A percentile compares a stretch with the other conserved stretches of the same genome.
phyloP scores from a whole-genome alignment of 2,113 vertebrate genomes.

The Empidonax traillii region DNA sequence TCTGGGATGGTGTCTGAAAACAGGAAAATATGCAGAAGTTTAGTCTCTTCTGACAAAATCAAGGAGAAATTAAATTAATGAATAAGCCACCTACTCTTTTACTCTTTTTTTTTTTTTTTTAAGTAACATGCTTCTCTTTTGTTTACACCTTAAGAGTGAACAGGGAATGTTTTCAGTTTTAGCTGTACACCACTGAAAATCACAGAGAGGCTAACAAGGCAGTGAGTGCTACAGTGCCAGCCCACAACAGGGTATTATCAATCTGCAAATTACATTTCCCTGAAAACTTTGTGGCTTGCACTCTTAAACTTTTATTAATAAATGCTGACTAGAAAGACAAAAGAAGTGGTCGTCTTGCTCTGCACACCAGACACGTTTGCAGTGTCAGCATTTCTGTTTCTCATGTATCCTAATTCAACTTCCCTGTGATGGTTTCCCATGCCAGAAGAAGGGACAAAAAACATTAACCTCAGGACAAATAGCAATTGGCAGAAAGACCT shows the following conservation, averaged over 20 bases:
- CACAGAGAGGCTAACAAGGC: background rate
- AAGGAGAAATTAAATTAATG: background rate
- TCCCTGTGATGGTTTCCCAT: background rate
- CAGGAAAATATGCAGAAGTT: background rate
- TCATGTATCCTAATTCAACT: background rate
- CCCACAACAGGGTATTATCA: background rate
- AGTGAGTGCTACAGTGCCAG: background rate
- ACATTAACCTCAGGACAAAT: background rate
- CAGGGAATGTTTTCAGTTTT: background rate
- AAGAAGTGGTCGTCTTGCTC: background rate
- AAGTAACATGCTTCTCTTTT: background rate
- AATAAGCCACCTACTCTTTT: background rate
- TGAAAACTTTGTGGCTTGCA: background rate
- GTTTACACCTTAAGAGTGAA: background rate
- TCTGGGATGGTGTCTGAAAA: slow-evolving; percentile 91
- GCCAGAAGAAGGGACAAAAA: background rate
- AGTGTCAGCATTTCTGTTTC: fast-evolving
- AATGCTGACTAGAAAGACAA: background rate
- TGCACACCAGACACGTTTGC: background rate
- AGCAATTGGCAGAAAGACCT: background rate
- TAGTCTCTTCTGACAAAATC: background rate
- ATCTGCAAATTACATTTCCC: background rate
- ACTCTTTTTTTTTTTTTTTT: background rate
- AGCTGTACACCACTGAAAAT: background rate
- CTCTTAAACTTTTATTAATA: background rate